These are phyloP conservation scores for Andrena haemorrhoa DNA, from an alignment of 2,888 invertebrate genomes.

Conservation along the genomic window DNA sequence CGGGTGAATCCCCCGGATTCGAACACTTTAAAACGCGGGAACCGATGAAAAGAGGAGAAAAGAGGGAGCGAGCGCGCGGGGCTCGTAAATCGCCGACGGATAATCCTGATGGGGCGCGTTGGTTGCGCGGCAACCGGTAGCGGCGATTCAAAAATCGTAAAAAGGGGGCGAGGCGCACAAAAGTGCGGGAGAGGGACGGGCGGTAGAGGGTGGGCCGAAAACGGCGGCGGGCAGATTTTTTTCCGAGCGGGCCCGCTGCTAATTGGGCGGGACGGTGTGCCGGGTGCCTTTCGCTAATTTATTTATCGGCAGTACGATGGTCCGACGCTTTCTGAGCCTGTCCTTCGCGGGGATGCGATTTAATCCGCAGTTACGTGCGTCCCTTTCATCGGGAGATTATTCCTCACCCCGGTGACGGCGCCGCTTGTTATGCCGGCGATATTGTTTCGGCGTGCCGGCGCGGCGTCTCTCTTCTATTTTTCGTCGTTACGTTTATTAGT, in stretches of 20 bases:
- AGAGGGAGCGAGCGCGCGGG: slow-evolving; percentile 25
- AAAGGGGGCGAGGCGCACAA: slow-evolving; percentile 52
- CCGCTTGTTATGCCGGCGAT: slow-evolving; percentile 26
- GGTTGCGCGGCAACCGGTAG: slow-evolving; percentile 65
- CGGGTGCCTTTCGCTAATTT: slow-evolving; percentile 63
- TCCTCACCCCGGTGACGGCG: slow-evolving; percentile 19
- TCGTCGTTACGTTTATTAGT: slow-evolving; percentile 12
- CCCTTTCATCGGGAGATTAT: slow-evolving; percentile 50
- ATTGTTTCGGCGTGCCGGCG: slow-evolving; percentile 1
- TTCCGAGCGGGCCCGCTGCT: slow-evolving; percentile 33
- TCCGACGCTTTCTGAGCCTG: slow-evolving; percentile 53
- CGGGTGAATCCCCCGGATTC: slow-evolving; percentile 38
- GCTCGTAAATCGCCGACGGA: slow-evolving; percentile 69
- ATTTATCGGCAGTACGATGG: slow-evolving; percentile 62
- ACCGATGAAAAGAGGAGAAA: slow-evolving; percentile 60
- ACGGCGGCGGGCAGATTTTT: slow-evolving; percentile 35
- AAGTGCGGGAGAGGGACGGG: slow-evolving; percentile 10
- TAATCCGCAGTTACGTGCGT: slow-evolving; percentile 55
- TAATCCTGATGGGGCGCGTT: slow-evolving; percentile 67
- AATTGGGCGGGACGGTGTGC: slow-evolving; percentile 59
- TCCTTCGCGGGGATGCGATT: slow-evolving; percentile 33
- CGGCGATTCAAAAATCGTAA: slow-evolving; percentile 69
- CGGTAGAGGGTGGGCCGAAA: slow-evolving; percentile 29
- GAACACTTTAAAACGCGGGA: slow-evolving; percentile 51
- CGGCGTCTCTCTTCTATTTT: not conserved